phyloP scores from a whole-genome alignment of 2,888 invertebrate genomes.

The Emmelina monodactyla region DNA sequence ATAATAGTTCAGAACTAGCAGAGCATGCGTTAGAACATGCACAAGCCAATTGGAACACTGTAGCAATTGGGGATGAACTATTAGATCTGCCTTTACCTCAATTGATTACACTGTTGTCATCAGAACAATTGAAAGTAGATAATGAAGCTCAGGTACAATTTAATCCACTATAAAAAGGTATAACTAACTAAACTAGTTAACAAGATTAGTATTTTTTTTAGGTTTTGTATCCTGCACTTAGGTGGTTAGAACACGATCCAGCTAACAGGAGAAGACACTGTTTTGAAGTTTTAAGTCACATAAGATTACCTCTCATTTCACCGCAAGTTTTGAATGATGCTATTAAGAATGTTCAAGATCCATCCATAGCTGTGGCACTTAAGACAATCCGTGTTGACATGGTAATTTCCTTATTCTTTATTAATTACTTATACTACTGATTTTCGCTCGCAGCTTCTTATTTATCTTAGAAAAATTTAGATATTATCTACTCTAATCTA shows the following conservation, averaged over 20 bases:
- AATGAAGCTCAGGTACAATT: slow-evolving; percentile 90
- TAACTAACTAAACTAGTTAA: background rate
- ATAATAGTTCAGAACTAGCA: slow-evolving; percentile 81
- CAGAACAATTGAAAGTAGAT: slow-evolving; percentile 87
- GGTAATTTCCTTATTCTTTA: no score
- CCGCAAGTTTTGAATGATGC: slow-evolving; percentile 80
- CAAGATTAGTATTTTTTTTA: slow-evolving; percentile 27
- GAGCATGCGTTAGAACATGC: slow-evolving; percentile 83
- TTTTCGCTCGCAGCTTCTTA: no score
- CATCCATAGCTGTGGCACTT: slow-evolving; percentile 81
- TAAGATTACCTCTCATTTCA: slow-evolving; percentile 85
- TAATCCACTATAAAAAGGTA: no score
- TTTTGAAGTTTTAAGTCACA: slow-evolving; percentile 83
- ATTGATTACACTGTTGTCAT: slow-evolving; percentile 78
- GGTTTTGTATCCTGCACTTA: slow-evolving; percentile 85
- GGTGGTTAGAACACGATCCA: slow-evolving; percentile 87
- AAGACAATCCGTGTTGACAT: slow-evolving; percentile 82
- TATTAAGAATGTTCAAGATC: slow-evolving; percentile 79
- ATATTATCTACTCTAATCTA: no score
- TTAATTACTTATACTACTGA: no score
- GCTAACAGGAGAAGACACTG: slow-evolving; percentile 80
- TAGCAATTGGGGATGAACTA: slow-evolving; percentile 82
- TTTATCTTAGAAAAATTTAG: no score
- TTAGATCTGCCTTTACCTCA: slow-evolving; percentile 81
- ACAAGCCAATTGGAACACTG: slow-evolving; percentile 84